Conservation (phyloP, 2,888 invertebrate species). For the Choristoneura rosaceana region DNA sequence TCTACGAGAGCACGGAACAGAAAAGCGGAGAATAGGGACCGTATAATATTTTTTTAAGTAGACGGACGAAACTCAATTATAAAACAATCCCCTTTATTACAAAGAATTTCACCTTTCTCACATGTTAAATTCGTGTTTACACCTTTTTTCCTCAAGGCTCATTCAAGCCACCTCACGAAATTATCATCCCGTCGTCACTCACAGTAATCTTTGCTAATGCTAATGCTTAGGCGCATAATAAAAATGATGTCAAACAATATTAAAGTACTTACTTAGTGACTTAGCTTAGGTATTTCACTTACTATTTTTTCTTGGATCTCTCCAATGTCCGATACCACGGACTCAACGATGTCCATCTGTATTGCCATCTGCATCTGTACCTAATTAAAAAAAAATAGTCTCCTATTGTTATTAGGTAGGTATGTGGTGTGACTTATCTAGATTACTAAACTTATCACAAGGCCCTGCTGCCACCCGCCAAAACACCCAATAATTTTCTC, state of each 20-base stretch:
- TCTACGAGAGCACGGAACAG: not conserved
- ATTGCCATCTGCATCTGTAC: too few species aligned
- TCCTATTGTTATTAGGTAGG: too few species aligned
- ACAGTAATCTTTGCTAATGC: not conserved
- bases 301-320: conserved; percentile 63
- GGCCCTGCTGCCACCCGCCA: too few species aligned
- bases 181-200: not conserved
- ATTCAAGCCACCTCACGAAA: not conserved
- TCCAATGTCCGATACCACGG: conserved; percentile 58
- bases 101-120: conserved; percentile 22
- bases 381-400: too few species aligned
- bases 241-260: not conserved
- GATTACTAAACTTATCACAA: too few species aligned
- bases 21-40: too few species aligned
- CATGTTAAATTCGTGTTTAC: not conserved
- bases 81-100: not conserved
- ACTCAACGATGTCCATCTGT: conserved; percentile 55
- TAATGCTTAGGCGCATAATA: conserved; percentile 13
- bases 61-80: not conserved
- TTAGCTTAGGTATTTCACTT: not conserved
- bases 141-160: not conserved
- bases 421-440: too few species aligned
- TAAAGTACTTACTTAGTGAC: too few species aligned
- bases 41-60: not conserved
- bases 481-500: too few species aligned